Evolutionary conservation across 2,888 invertebrate genomes (phyloP), one percentile per base, ranked within the genome.

Genomic region (Ochropleura leucogaster): DNA sequence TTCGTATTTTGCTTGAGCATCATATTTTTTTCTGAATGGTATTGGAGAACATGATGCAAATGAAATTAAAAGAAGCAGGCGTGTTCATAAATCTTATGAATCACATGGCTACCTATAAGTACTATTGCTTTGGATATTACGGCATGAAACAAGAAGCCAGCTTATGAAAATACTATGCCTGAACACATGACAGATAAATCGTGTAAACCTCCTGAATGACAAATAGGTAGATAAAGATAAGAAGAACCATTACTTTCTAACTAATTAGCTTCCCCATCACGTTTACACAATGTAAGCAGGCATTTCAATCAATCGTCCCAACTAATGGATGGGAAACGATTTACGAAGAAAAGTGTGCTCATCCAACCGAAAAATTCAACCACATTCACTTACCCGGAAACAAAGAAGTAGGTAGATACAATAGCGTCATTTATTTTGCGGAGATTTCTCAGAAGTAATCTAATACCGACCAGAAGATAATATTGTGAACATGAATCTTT

Each of bases 281-380:
- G 63, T 81, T 46, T 64, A 51, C 63, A 81, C 64, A 81, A 75
- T 63, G 55, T 55, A 3, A 57, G 44, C 30, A 40, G 40, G 55
- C 53, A 55, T 53, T 82, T 62, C 82, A 55, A 77, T 82, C 51
- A 69, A 66, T 72, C 68, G 51, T 60, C 16, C 30, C 18, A 53
- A 66, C 60, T 66, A 68, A 80, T 74, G 59, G 59, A 68, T 77
- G 64, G 64, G 44, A 83, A 69, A 20, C 53, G 83, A 67, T 82
- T 67, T 57, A 40, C 42, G 44, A 65, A 59, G 66, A 78, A 65
- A 77, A 82, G 46, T 63, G 42, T 68, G 57, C 40, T 83, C 79
- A 60, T 68, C 44, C 59, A 65, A 60, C 53, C 83, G 40, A 60
- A 49, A 77, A 82, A 79, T 78, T 82, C 78, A 79, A 77, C 79